Evolutionary conservation across 2,888 invertebrate genomes (phyloP), one percentile per base, ranked within the genome.

Genomic region (Melieria picta): DNA sequence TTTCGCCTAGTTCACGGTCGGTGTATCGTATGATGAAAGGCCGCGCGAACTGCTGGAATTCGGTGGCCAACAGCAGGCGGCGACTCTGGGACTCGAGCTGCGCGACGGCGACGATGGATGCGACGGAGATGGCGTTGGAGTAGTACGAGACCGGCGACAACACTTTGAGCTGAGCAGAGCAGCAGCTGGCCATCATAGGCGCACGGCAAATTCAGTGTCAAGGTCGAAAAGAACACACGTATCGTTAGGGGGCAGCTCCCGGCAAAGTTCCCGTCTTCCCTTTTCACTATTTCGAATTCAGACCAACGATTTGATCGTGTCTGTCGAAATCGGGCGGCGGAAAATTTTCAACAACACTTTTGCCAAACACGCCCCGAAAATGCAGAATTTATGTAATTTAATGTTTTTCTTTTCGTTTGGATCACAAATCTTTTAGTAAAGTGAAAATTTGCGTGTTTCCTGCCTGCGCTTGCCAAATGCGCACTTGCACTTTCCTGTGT

Each of bases 21-120:
- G 78, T 79, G 77, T 78, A 82, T 77, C 78, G 80, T 83, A 87
- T 84, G 76, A 85, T 84, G 66, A 82, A 84, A 73, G 85, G 85
- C 71, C 81, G 85, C 66, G 84, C 79, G 80, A 79, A 84, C 60
- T 78, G 77, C 72, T 78, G 78, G 48, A 72, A 75, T 47, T 70
- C 74, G 65, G 71, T 63, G 45, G 74, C 72, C 73, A 75, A 73
- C 67, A 77, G 72, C 6, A 74, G 52, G 43, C 69, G 64, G n/a
- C 42, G 69, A 52, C 61, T 68, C 62, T 65, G 65, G 69, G 73
- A 75, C 72, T 76, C 42, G 48, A 65, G 47, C 46, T 52, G 50
- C n/a, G 64, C 63, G 16, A 52, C 47, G 45, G 69, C 57, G 62
- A 45, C 50, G 42, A 56, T 16, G 46, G 47, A 43, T 67, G 58